Evolutionary conservation across 1,140 invertebrate species (phyloP), one percentile per base, ranked within the genome.

Genomic region (Drosophila arawakana): DNA sequence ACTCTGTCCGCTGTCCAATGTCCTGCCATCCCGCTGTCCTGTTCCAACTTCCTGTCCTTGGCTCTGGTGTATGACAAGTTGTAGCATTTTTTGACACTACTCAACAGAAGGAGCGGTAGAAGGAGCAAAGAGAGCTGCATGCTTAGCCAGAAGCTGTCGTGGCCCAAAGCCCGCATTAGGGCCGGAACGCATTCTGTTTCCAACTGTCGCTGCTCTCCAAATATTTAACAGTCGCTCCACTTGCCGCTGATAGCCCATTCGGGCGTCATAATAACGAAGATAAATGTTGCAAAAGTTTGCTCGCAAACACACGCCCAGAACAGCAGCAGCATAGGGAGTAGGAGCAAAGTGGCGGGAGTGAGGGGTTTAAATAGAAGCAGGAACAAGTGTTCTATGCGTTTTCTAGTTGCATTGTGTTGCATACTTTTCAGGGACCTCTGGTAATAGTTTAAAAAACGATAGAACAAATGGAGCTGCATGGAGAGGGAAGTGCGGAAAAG

Each of bases 181-280:
- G 15, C 25, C 55, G 41, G 18, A 71, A 60, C 73, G 66, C 77
- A 80, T 74, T 84, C 73, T 70, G 60, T 73, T 75, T 80, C 52
- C 59, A 65, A 59, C 66, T 74, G 72, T 70, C 72, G 54, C 73
- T 60, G 57, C 62, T 73, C 60, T 65, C 62, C 83, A 86, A 86
- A 86, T 86, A 88, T 88, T 88, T 80, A 86, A 86, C 76, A 80
- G 82, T 70, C 69, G 80, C 77, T 89, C 76, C 58, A 76, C 57
- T 83, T 78, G 61, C 54, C 78, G 84, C 80, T 88, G 84, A 88
- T 88, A 88, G 84, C 84, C 80, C 84, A 83, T 88, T 88, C 78
- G 84, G 88, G 84, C 84, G 84, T 89, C 84, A 88, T 88, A 89
- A 88, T 88, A 88, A 88, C 84, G 84, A 88, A 89, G 84, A 88